These are phyloP conservation scores for Mustela erminea DNA, from an alignment of 2,797 vertebrate species.

Conservation along the genomic window DNA sequence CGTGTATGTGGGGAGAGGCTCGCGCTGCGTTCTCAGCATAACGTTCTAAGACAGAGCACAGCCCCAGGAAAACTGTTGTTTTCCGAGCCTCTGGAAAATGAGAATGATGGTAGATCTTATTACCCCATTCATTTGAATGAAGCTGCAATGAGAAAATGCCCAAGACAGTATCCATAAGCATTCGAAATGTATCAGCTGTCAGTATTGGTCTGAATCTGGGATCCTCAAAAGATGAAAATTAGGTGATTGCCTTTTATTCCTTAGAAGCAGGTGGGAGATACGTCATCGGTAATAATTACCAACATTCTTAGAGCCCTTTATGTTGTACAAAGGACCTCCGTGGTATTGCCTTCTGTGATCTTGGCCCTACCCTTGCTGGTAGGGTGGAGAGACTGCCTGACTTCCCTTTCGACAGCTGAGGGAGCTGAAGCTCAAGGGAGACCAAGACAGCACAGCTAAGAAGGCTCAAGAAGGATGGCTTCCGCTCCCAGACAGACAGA, in stretches of 20 bases:
- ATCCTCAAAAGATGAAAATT: background rate
- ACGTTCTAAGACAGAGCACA: background rate
- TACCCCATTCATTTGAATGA: background rate
- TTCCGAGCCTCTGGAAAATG: constrained; percentile 12
- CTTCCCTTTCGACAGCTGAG: background rate
- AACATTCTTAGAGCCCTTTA: background rate
- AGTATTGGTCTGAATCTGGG: background rate
- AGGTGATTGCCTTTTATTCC: background rate
- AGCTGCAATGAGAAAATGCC: background rate
- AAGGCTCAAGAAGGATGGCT: background rate
- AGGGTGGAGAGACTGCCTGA: fast-evolving
- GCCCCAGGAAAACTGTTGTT: background rate
- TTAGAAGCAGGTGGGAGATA: constrained; percentile 4
- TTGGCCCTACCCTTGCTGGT: background rate
- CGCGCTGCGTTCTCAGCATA: background rate
- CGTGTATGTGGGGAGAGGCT: background rate
- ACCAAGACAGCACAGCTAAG: background rate
- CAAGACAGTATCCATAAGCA: background rate
- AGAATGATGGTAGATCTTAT: background rate
- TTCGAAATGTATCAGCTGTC: background rate
- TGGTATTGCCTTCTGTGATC: background rate
- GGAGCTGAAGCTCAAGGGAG: background rate
- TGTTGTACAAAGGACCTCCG: background rate
- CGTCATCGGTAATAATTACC: background rate
- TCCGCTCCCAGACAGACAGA: background rate